Evolutionary conservation across 2,113 vertebrate species (phyloP).

Genomic region (Guaruba guarouba): DNA sequence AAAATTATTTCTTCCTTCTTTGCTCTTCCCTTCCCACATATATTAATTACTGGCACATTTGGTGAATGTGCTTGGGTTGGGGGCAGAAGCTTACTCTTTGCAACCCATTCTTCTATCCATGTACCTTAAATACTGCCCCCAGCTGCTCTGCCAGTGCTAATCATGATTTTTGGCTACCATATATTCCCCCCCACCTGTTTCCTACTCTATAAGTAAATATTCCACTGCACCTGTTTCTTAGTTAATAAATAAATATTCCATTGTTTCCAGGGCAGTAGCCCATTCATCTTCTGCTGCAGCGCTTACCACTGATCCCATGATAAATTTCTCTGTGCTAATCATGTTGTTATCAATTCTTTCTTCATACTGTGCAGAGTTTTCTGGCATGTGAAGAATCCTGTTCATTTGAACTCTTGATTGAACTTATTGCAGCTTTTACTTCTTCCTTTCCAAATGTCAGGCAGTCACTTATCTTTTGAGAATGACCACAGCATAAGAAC

Average conservation of each 20-base stretch:
- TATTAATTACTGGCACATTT: not conserved
- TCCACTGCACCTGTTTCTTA: not conserved
- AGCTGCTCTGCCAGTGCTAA: not conserved
- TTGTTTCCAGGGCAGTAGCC: not conserved
- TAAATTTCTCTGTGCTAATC: not conserved
- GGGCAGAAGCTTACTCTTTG: not conserved
- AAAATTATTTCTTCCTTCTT: not conserved
- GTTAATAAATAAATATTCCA: not conserved
- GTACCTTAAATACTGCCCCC: not conserved
- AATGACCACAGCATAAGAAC: not conserved
- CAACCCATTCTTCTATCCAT: not conserved
- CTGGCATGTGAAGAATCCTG: fast-evolving
- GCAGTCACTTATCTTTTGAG: not conserved
- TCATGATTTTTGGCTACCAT: not conserved
- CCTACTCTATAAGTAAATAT: not conserved
- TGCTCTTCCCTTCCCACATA: not conserved
- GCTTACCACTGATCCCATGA: not conserved
- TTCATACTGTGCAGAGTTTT: not conserved
- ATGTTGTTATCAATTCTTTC: not conserved
- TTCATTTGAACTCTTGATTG: not conserved
- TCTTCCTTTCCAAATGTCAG: not conserved
- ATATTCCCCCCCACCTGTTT: not conserved
- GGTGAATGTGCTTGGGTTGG: not conserved
- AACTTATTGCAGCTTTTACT: not conserved
- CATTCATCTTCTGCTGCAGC: not conserved